Evolutionary conservation across 2,888 invertebrate species (phyloP).

Genomic region (Diarsia rubi): DNA sequence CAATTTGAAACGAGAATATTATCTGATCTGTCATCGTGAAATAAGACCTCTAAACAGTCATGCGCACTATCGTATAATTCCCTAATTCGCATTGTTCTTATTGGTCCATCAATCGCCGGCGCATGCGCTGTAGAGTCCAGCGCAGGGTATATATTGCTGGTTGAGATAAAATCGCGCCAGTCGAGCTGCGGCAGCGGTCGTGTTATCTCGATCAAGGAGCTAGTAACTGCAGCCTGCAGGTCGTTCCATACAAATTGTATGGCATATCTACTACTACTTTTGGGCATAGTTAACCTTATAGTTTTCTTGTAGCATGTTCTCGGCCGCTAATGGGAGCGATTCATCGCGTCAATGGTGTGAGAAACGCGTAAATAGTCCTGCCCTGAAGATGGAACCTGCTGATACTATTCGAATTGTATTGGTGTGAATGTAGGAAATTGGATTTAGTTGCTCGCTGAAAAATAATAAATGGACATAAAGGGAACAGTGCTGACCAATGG

Average conservation of each 20-base stretch:
- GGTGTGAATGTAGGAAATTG: conserved; percentile 73
- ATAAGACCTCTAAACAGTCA: conserved; percentile 66
- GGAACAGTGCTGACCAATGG: conserved; percentile 27
- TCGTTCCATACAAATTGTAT: conserved; percentile 90
- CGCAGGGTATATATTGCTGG: conserved; percentile 80
- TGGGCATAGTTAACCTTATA: conserved; percentile 90
- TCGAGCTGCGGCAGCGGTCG: conserved; percentile 81
- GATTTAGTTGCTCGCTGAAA: conserved; percentile 58
- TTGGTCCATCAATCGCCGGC: conserved; percentile 86
- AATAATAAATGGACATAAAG: conserved; percentile 59
- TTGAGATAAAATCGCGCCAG: conserved; percentile 84
- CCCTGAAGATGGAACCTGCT: conserved; percentile 70
- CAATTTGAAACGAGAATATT: conserved; percentile 61
- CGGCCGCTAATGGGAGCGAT: conserved; percentile 85
- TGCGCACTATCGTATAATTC: conserved; percentile 68
- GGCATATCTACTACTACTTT: conserved; percentile 88
- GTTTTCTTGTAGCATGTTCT: conserved; percentile 85
- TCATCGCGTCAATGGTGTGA: conserved; percentile 84
- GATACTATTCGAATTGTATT: conserved; percentile 77
- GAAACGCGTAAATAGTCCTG: conserved; percentile 75
- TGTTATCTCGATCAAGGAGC: conserved; percentile 86
- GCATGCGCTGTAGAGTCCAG: conserved; percentile 79
- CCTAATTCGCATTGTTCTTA: conserved; percentile 84
- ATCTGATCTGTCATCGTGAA: conserved; percentile 66
- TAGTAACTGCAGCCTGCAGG: conserved; percentile 83